phyloP scores from a whole-genome alignment of 2,113 vertebrate species.

The Thamnaconus septentrionalis region DNA sequence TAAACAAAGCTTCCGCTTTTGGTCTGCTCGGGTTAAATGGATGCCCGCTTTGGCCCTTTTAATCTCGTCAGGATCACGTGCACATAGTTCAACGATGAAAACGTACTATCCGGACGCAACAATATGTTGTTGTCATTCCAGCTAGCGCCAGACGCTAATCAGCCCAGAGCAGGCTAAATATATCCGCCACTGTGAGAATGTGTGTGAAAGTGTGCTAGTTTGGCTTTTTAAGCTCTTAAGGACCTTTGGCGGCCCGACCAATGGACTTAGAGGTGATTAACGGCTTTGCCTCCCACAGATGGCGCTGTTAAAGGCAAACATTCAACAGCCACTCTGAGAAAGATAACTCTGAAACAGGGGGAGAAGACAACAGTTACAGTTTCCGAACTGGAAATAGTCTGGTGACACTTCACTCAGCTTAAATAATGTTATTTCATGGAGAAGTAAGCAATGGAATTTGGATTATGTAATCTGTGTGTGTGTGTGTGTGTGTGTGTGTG shows the following conservation, averaged over 20 bases:
- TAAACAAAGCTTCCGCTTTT: no score
- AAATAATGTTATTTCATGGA: no score
- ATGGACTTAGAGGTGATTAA: conserved; percentile 64
- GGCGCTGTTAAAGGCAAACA: conserved; percentile 17
- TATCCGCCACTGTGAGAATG: conserved; percentile 5
- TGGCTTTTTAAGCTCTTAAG: conserved; percentile 67
- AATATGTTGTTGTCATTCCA: neutral
- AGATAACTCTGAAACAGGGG: no score
- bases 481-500: no score
- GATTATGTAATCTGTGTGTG: no score
- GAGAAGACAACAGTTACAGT: no score
- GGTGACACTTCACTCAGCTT: no score
- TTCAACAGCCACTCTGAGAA: neutral
- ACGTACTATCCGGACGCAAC: neutral
- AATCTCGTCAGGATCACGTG: neutral
- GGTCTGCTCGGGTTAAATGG: no score
- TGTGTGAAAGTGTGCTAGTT: conserved; percentile 51
- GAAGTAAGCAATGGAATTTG: no score
- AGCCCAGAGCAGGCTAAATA: conserved; percentile 9
- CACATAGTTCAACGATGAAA: neutral
- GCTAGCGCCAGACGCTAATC: conserved; percentile 12
- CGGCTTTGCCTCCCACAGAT: conserved; percentile 55
- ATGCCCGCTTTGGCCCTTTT: no score
- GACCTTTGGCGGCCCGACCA: conserved; percentile 47
- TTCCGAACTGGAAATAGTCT: no score